A percentile compares a stretch with the other conserved stretches of the same genome.
Conservation (phyloP, 2,113 vertebrate species). For the Coturnix japonica region DNA sequence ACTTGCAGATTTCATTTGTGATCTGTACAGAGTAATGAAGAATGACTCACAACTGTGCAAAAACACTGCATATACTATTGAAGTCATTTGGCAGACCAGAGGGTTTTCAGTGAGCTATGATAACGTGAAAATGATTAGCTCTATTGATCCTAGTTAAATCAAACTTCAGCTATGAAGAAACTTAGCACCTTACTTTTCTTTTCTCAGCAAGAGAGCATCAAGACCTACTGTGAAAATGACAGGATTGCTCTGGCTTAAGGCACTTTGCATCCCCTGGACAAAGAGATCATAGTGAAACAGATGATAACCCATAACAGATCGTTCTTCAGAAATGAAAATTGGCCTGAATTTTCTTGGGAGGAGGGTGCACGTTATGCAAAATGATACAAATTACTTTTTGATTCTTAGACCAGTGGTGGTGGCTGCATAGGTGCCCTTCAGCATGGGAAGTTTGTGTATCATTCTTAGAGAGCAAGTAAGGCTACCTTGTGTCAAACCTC, state of each 20-base stretch:
- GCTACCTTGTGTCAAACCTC: neutral
- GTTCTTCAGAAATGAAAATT: neutral
- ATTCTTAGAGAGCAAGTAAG: neutral
- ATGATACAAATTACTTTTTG: neutral
- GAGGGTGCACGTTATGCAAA: neutral
- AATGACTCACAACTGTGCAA: neutral
- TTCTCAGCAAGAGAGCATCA: neutral
- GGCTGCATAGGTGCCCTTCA: neutral
- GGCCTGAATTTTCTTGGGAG: neutral
- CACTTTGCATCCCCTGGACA: neutral
- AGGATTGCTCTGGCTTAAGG: neutral
- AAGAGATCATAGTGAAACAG: neutral
- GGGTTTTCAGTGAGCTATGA: neutral
- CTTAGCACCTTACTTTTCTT: neutral
- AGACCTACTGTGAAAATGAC: neutral
- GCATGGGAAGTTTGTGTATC: neutral
- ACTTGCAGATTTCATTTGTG: neutral
- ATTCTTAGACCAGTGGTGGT: neutral
- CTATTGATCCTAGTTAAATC: neutral
- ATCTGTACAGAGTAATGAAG: neutral
- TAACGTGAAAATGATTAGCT: neutral
- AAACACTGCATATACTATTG: neutral
- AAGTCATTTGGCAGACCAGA: neutral
- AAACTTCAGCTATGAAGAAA: neutral
- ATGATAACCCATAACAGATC: neutral